Evolutionary conservation across 2,113 vertebrate species (phyloP).

Genomic region (Leptobrachium leishanense): DNA sequence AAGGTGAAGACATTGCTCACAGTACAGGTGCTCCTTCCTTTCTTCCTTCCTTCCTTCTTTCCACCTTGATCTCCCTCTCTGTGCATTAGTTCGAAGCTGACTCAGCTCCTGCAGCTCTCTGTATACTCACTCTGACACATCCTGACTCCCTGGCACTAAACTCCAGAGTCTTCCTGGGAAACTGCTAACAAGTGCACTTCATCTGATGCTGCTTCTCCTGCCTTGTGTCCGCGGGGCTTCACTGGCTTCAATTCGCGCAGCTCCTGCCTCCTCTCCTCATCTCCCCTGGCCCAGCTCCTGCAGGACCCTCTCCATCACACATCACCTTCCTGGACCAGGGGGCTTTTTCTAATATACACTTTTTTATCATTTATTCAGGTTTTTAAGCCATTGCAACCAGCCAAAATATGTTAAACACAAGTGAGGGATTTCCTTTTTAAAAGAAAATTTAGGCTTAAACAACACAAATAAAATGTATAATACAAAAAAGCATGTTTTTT

Average conservation of each 20-base stretch:
- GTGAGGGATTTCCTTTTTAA: no score
- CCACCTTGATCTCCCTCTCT: conserved; percentile 6
- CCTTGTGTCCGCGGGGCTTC: conserved; percentile 63
- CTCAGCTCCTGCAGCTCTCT: conserved; percentile 18
- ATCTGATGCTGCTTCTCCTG: conserved; percentile 68
- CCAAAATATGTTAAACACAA: no score
- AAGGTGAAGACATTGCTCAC: conserved; percentile 45
- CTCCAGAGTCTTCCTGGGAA: conserved; percentile 63
- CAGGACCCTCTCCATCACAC: no score
- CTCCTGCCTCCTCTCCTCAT: no score
- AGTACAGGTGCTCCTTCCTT: conserved; percentile 59
- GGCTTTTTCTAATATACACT: no score
- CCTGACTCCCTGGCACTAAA: conserved; percentile 57
- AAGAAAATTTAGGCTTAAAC: no score
- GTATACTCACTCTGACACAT: conserved; percentile 55
- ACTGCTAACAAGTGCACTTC: conserved; percentile 75
- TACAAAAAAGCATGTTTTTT: no score
- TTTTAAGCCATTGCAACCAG: no score
- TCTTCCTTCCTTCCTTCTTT: conserved; percentile 33
- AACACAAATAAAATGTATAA: no score
- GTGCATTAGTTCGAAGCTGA: not conserved
- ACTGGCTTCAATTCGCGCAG: conserved; percentile 31
- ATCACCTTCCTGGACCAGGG: no score
- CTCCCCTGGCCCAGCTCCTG: no score
- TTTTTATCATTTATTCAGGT: no score